Percentiles rank a stretch among this genome's conserved stretches.
phyloP scores from a whole-genome alignment of 2,888 invertebrate species.

The Stratiomys singularior region DNA sequence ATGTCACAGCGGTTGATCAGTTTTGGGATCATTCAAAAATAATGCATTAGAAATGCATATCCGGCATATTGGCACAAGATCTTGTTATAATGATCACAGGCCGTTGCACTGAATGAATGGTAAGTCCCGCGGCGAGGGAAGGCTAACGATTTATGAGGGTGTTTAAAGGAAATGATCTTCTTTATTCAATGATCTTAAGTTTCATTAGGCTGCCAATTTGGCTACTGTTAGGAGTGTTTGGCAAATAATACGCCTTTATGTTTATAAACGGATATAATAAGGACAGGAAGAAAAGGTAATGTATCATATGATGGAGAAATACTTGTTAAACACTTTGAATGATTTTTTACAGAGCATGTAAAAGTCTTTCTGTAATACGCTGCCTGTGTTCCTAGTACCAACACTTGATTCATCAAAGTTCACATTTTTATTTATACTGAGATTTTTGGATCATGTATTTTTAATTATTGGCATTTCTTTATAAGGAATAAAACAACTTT shows the following conservation, averaged over 20 bases:
- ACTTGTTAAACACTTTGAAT: too few relatives aligned
- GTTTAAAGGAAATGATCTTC: constrained; percentile 19
- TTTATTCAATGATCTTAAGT: not conserved
- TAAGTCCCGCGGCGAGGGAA: constrained; percentile 13
- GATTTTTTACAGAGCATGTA: too few relatives aligned
- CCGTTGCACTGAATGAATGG: not conserved
- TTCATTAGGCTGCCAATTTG: constrained; percentile 1
- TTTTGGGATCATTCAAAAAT: not conserved
- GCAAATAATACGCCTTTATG: constrained; percentile 36
- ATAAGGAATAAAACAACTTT: too few relatives aligned
- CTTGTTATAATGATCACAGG: constrained; percentile 18
- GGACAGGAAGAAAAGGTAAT: too few relatives aligned
- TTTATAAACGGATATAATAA: not conserved
- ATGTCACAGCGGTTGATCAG: constrained; percentile 42
- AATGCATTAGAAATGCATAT: constrained; percentile 5
- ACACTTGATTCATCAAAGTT: too few relatives aligned
- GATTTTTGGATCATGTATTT: too few relatives aligned
- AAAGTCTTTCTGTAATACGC: too few relatives aligned
- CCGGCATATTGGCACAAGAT: not conserved
- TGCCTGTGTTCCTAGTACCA: too few relatives aligned
- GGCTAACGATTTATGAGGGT: constrained; percentile 31
- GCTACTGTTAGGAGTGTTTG: constrained; percentile 24
- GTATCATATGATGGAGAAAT: too few relatives aligned
- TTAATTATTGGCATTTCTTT: too few relatives aligned
- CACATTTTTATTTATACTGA: too few relatives aligned